These are phyloP conservation scores for Ooceraea biroi DNA, from an alignment of 1,140 invertebrate genomes.

Conservation along the genomic window DNA sequence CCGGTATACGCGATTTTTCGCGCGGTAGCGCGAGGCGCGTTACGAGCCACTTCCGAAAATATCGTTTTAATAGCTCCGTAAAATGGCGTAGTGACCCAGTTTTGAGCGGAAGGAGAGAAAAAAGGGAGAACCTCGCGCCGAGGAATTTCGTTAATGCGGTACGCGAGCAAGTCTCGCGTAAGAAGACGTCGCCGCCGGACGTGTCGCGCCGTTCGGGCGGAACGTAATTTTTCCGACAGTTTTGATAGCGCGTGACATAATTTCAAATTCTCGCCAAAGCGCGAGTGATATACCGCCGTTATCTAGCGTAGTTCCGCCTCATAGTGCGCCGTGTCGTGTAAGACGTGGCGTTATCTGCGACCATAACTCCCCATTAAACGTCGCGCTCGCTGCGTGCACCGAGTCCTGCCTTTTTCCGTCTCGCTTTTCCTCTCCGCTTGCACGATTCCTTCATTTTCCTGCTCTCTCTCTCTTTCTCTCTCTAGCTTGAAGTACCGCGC, in stretches of 20 bases:
- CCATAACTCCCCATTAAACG: slow-evolving; percentile 83
- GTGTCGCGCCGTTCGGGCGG: slow-evolving; percentile 19
- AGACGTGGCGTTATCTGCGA: slow-evolving; percentile 67
- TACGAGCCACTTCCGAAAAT: not conserved
- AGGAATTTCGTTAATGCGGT: slow-evolving; percentile 10
- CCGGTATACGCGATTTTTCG: not conserved
- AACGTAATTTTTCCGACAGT: slow-evolving; percentile 38
- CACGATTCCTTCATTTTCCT: not conserved
- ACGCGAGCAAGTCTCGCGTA: not conserved
- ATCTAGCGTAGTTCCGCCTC: slow-evolving; percentile 62
- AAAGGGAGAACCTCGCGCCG: not conserved
- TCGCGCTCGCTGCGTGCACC: slow-evolving; percentile 67
- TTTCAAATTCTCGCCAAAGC: slow-evolving; percentile 62
- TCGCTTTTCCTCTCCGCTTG: slow-evolving; percentile 31
- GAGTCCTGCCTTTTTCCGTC: slow-evolving; percentile 8
- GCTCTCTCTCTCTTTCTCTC: slow-evolving; percentile 9
- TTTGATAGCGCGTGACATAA: slow-evolving; percentile 55
- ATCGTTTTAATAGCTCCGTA: not conserved
- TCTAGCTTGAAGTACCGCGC: slow-evolving; percentile 32
- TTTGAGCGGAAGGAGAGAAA: not conserved
- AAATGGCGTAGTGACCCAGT: not conserved
- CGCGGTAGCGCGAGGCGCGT: not conserved
- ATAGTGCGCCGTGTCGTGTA: slow-evolving; percentile 47
- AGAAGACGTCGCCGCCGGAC: not conserved
- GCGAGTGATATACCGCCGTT: slow-evolving; percentile 61